Conservation (phyloP, 2,113 vertebrate genomes). For the Pomatostomus ruficeps region DNA sequence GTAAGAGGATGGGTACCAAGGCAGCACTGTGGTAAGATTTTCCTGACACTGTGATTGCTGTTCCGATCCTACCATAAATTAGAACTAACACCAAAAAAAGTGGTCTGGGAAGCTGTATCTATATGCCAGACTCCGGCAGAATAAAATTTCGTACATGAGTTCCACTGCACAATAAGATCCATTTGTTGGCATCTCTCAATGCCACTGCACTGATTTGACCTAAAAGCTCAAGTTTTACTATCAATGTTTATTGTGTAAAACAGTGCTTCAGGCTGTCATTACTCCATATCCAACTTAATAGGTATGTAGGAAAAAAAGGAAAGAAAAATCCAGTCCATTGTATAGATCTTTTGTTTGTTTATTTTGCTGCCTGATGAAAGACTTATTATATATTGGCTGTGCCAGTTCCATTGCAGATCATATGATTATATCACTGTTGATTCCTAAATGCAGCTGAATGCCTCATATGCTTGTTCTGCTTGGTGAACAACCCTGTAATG, state of each 20-base stretch:
- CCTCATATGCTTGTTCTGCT: neutral
- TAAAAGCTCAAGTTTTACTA: neutral
- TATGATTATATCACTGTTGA: neutral
- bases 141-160: neutral
- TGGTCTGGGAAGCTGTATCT: neutral
- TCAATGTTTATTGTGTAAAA: neutral
- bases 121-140: neutral
- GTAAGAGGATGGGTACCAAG: neutral
- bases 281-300: neutral
- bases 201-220: neutral
- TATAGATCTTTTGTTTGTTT: neutral
- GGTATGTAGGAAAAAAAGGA: rapidly evolving
- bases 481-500: neutral
- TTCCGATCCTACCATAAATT: neutral
- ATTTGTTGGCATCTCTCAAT: neutral
- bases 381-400: neutral
- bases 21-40: neutral
- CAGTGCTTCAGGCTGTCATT: neutral
- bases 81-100: neutral
- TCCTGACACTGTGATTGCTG: neutral
- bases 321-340: neutral
- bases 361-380: neutral
- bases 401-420: neutral
- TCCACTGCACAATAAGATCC: neutral
- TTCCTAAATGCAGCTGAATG: neutral